phyloP scores from a whole-genome alignment of 2,113 vertebrate genomes.

The Tonatia bakeri region DNA sequence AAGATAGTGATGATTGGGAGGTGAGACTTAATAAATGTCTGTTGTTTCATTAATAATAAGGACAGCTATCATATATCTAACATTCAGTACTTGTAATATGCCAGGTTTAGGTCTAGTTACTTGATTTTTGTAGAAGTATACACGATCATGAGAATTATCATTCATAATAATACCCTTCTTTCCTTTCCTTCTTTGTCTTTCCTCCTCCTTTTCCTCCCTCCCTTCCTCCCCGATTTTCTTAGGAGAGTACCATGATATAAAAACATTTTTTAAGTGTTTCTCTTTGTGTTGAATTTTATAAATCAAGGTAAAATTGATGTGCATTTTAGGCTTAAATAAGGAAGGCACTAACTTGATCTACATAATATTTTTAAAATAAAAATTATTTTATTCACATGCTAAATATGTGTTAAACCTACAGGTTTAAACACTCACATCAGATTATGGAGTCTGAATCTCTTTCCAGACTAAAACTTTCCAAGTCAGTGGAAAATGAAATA shows the following conservation, averaged over 20 bases:
- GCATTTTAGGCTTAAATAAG: neutral
- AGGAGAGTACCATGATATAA: neutral
- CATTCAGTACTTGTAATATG: neutral
- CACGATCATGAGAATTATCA: neutral
- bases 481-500: neutral
- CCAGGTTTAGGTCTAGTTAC: neutral
- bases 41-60: neutral
- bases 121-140: neutral
- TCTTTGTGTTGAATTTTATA: neutral
- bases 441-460: neutral
- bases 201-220: no score
- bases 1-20: neutral
- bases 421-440: neutral
- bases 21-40: neutral
- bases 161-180: neutral
- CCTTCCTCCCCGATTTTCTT: neutral
- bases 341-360: neutral
- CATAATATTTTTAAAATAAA: neutral
- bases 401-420: neutral
- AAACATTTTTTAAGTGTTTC: neutral
- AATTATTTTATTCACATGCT: neutral
- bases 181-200: neutral
- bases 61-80: neutral
- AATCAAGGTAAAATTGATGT: neutral
- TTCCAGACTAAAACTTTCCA: neutral